These are phyloP conservation scores for Cataglyphis cursor DNA, from an alignment of 2,888 invertebrate genomes.

Conservation along the genomic window DNA sequence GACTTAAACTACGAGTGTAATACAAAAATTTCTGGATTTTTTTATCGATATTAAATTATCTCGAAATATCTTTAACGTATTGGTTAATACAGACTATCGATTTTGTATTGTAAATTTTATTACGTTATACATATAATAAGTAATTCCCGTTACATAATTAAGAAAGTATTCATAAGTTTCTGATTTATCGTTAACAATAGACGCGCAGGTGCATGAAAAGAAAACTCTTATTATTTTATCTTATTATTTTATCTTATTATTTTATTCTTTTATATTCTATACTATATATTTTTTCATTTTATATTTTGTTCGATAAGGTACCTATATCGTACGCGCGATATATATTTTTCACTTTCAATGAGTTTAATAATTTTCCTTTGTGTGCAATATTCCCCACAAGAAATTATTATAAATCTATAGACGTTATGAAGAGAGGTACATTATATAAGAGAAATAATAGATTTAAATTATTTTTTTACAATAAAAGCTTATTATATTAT, in stretches of 20 bases:
- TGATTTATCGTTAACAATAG: slow-evolving; percentile 2
- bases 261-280: not conserved
- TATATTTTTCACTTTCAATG: not conserved
- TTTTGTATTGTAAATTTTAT: not conserved
- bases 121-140: not conserved
- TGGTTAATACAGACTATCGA: not conserved
- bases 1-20: not conserved
- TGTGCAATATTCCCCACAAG: not conserved
- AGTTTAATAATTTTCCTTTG: not conserved
- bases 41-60: not conserved
- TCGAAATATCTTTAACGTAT: not conserved
- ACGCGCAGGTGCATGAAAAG: not conserved
- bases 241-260: slow-evolving; percentile 6
- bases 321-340: not conserved
- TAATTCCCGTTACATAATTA: slow-evolving; percentile 9
- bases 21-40: not conserved
- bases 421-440: not conserved
- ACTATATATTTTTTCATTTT: not conserved
- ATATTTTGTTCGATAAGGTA: not conserved
- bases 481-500: not conserved
- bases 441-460: not conserved
- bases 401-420: not conserved
- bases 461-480: not conserved
- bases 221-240: not conserved
- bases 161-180: not conserved